These are phyloP conservation scores for Drosophila pectinifera DNA, from an alignment of 1,140 invertebrate genomes.

Conservation along the genomic window DNA sequence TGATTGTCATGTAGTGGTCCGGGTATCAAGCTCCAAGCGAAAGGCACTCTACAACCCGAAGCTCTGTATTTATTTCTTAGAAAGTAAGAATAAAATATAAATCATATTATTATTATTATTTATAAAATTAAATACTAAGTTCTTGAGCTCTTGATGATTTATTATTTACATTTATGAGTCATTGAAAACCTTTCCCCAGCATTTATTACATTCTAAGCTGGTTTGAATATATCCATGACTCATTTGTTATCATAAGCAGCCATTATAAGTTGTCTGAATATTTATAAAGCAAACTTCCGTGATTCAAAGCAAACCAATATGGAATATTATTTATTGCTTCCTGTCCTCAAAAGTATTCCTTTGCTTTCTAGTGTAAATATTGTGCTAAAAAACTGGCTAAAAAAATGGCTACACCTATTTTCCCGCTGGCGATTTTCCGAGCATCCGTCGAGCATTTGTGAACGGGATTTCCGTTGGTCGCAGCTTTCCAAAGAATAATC, in stretches of 20 bases:
- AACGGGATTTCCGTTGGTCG: constrained; percentile 24
- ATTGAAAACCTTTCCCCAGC: background rate
- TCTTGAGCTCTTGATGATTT: too few species aligned
- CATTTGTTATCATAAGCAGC: background rate
- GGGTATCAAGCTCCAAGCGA: constrained; percentile 17
- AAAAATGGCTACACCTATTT: constrained; percentile 40
- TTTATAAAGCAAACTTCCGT: constrained; percentile 5
- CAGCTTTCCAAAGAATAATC: constrained; percentile 29
- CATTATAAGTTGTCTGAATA: constrained; percentile 6
- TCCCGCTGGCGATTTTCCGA: constrained; percentile 39
- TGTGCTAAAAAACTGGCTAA: background rate
- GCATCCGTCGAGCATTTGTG: constrained; percentile 12
- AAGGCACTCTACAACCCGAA: constrained; percentile 10
- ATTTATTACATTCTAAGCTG: background rate
- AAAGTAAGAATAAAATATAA: background rate
- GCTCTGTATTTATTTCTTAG: background rate
- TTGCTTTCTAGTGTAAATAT: constrained; percentile 18
- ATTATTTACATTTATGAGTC: background rate
- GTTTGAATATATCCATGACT: constrained; percentile 13
- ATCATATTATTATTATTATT: background rate
- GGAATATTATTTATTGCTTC: constrained; percentile 17
- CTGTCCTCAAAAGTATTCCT: constrained; percentile 1
- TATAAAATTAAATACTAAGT: too few species aligned
- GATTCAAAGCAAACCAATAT: constrained; percentile 27
- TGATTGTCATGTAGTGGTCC: constrained; percentile 35